Evolutionary conservation across 2,888 invertebrate genomes (phyloP), one percentile per base, ranked within the genome.

Genomic region (Xiphydria camelus): DNA sequence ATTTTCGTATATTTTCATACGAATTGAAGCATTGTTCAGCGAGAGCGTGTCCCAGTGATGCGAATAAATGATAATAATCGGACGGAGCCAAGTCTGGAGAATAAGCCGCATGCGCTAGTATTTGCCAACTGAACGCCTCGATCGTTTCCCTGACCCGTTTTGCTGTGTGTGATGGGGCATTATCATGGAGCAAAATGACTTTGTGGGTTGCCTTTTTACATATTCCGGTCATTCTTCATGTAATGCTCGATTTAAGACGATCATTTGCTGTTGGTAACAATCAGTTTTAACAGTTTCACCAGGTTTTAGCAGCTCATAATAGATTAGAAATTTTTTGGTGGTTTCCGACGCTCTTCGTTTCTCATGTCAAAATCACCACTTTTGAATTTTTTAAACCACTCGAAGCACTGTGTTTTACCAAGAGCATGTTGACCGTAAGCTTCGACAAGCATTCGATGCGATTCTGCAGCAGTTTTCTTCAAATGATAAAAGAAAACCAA

Each of bases 71-170:
- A 32, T 51, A 55, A 45, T 55, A 55, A 45, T 55, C 47, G 44
- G 44, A 49, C 6, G 55, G 53, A 44, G 47, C 51, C 45, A 55
- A 49, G 43, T 55, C 53, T 38, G 51, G 45, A 39, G 51, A 55
- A 34, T 52, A 55, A 41, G 55, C 43, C 45, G 53, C 44, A 45
- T 47, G 34, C 17, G 37, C n/a, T 40, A 51, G 22, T 10, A 44
- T 31, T 39, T 55, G 47, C 47, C 53, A 55, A 25, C 32, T 12
- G 37, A 53, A 29, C 14, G 38, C 26, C 31, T 51, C 38, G 20
- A 55, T 34, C 31, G 49, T 44, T 19, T 45, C 43, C 43, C 23
- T 31, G 46, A 51, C 51, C 52, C 40, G 42, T 51, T 45, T 44
- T 26, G 53, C 54, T 12, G 39, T 44, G 38, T 41, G 45, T 22